phyloP scores from a whole-genome alignment of 2,797 vertebrate genomes.

The Spondyliosoma cantharus region DNA sequence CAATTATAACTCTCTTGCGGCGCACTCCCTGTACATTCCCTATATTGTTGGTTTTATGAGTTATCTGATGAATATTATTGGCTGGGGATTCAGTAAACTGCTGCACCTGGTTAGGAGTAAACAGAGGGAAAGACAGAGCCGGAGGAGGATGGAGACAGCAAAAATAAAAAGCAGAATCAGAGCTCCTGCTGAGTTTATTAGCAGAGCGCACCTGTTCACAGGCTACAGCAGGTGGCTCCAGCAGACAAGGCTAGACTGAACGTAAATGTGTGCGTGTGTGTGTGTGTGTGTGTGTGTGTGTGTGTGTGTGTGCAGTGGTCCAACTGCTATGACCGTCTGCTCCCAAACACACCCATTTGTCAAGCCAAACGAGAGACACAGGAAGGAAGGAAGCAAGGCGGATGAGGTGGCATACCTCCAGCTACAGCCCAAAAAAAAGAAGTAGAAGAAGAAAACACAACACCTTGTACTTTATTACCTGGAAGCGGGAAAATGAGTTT shows the following conservation, averaged over 20 bases:
- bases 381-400: conserved; percentile 19
- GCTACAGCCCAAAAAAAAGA: conserved; percentile 39
- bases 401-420: conserved; percentile 61
- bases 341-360: conserved; percentile 73
- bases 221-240: conserved; percentile 40
- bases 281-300: conserved; percentile 21
- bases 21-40: background rate
- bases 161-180: conserved; percentile 43
- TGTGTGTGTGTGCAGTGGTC: background rate
- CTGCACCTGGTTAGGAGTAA: conserved; percentile 17
- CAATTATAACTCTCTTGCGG: background rate
- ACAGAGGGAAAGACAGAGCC: background rate
- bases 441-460: conserved; percentile 25
- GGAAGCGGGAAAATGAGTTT: conserved; percentile 81
- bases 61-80: conserved; percentile 4
- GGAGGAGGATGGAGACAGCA: conserved; percentile 26
- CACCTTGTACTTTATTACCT: conserved; percentile 77
- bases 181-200: conserved; percentile 51
- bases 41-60: background rate
- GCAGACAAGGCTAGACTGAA: conserved; percentile 26
- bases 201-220: conserved; percentile 51
- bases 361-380: conserved; percentile 71
- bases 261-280: background rate
- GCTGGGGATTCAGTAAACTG: background rate
- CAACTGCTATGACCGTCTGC: conserved; percentile 56